Base-by-base conservation (phyloP, 2,888 invertebrate genomes). In the Leuctra nigra region DNA sequence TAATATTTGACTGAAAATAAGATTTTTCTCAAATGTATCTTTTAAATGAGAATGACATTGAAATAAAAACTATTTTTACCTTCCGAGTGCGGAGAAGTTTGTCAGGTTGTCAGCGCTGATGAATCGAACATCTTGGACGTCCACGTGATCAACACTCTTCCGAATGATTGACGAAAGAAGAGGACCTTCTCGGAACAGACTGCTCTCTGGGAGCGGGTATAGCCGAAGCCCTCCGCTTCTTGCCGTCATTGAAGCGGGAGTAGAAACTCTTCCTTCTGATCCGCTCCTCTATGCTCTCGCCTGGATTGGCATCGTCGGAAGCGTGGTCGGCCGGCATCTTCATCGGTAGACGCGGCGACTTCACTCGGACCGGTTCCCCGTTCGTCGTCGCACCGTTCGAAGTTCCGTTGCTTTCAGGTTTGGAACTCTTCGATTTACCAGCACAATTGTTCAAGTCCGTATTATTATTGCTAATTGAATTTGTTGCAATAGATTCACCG, bases 211-310 rank as follows among this genome's bases (percentile, higher is more conserved):
- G 23, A 29, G 53, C 29, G 47, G 54, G 25, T 14, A 29, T 14
- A 39, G 16, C 23, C 13, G 57, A n/a, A 1, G 70, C 64, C 65
- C 83, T 83, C 66, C 84, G 84, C 61, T 86, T 77, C 66, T 87
- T 87, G 68, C 87, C 84, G 67, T 91, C 90, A 69, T 93, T 92
- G 69, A 93, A 93, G 63, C 92, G 78, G 13, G 87, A 83, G 68
- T 91, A 93, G 73, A 91, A 93, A 70, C 92, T 92, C 70, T 91
- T 91, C 29, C 93, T 79, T 64, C 89, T 79, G 65, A 93, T 93
- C 65, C 93, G 79, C 67, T 93, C 93, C 53, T 85, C 84, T 39
- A 93, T 84, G 58, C 89, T 90, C 67, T 89, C 89, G 61, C 83
- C 75, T 57, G 65, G 67, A 2, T 63, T 63, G 13, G 61, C 52